Conservation (phyloP, 2,888 invertebrate species). For the Esperia sulphurella region DNA sequence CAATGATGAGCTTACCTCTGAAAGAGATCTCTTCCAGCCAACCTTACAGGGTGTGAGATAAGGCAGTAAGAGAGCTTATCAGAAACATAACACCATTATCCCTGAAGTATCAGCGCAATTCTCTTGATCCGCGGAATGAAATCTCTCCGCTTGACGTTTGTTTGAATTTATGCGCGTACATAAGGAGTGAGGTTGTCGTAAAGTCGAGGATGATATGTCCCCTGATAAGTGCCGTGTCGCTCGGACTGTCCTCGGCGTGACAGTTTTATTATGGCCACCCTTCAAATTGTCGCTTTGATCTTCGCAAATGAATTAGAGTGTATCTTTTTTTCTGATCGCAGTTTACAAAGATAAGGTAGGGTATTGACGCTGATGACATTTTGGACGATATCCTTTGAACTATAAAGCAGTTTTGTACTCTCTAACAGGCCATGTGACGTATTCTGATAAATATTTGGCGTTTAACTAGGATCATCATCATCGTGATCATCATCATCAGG, state of each 20-base stretch:
- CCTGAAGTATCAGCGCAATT: slow-evolving; percentile 76
- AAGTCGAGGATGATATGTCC: slow-evolving; percentile 74
- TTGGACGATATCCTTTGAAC: too few relatives aligned
- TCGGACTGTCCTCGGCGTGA: slow-evolving; percentile 57
- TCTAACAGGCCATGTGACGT: too few relatives aligned
- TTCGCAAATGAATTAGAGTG: slow-evolving; percentile 36
- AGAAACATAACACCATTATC: slow-evolving; percentile 66
- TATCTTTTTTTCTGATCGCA: slow-evolving; percentile 1
- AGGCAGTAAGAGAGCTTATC: too few relatives aligned
- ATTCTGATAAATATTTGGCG: too few relatives aligned
- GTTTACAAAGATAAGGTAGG: neutral
- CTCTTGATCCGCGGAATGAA: slow-evolving; percentile 75
- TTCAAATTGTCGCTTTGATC: slow-evolving; percentile 50
- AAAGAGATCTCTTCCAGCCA: too few relatives aligned
- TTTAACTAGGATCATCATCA: too few relatives aligned
- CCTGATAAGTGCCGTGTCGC: slow-evolving; percentile 68
- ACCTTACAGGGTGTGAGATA: too few relatives aligned
- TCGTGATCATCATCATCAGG: too few relatives aligned
- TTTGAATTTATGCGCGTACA: slow-evolving; percentile 68
- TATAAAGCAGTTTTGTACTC: too few relatives aligned
- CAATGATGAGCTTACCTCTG: too few relatives aligned
- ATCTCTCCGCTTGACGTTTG: slow-evolving; percentile 66
- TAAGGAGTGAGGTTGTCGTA: slow-evolving; percentile 64
- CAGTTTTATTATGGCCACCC: slow-evolving; percentile 75
- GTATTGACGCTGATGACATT: too few relatives aligned